Conservation (phyloP, 2,797 vertebrate genomes). For the Tamandua tetradactyla region DNA sequence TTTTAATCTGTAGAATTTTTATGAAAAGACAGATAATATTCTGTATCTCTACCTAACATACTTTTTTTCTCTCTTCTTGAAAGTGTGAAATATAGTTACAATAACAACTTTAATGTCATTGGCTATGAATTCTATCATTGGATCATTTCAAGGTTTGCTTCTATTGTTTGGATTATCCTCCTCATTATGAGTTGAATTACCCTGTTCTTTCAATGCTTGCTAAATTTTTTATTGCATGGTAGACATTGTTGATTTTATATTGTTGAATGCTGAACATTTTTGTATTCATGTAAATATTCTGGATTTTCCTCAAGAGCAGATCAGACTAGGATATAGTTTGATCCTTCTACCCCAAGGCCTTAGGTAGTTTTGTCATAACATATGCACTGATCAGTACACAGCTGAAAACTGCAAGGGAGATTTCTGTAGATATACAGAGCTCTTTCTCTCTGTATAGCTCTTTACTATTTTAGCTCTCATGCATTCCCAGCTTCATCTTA, state of each 20-base stretch:
- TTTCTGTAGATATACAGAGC: background rate
- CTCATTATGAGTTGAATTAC: background rate
- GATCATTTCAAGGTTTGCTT: background rate
- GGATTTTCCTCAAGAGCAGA: background rate
- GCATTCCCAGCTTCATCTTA: background rate
- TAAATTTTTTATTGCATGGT: background rate
- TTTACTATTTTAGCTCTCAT: background rate
- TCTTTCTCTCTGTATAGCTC: background rate
- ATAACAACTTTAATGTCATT: background rate
- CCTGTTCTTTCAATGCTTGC: background rate
- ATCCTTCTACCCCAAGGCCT: background rate
- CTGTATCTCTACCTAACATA: background rate
- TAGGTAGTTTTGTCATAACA: background rate
- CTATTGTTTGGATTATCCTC: background rate
- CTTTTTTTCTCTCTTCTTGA: background rate
- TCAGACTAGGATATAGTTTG: background rate
- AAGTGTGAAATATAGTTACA: background rate
- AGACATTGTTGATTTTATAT: background rate
- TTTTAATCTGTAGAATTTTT: background rate
- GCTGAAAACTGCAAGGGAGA: background rate
- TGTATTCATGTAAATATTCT: background rate
- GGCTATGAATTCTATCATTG: background rate
- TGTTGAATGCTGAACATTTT: background rate
- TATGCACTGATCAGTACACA: background rate
- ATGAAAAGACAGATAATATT: background rate